Evolutionary conservation across 2,113 vertebrate species (phyloP).

Genomic region (Salvelinus alpinus): DNA sequence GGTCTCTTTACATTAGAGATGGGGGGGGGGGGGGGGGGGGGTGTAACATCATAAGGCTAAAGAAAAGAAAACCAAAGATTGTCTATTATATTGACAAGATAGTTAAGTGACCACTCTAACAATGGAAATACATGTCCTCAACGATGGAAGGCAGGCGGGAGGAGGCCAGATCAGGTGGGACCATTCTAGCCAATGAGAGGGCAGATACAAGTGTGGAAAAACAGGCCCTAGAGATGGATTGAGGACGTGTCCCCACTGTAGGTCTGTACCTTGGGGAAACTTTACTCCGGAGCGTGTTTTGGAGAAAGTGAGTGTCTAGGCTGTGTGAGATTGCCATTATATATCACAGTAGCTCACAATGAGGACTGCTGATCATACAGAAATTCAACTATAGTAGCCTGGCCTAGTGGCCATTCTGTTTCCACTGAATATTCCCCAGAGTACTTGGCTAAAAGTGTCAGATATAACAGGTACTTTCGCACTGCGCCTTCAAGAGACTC

Average conservation of each 20-base stretch:
- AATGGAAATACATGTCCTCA: no score
- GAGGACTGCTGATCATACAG: constrained; percentile 22
- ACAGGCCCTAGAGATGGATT: no score
- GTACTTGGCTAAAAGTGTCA: constrained; percentile 37
- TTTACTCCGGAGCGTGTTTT: background rate
- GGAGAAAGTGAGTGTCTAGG: background rate
- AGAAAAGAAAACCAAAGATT: background rate
- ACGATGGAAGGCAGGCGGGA: no score
- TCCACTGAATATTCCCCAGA: constrained; percentile 14
- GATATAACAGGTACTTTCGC: constrained; percentile 47
- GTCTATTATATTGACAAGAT: no score
- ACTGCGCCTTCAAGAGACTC: background rate
- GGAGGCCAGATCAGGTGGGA: no score
- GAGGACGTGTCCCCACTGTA: no score
- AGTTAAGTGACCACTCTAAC: no score
- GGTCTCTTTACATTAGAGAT: constrained; percentile 35
- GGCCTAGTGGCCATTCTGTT: constrained; percentile 2
- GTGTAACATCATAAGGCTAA: constrained; percentile 9
- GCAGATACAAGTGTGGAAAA: no score
- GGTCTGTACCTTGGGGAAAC: constrained; percentile 28
- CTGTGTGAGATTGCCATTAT: background rate
- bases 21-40: no score
- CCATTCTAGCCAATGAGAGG: no score
- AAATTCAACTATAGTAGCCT: constrained; percentile 12
- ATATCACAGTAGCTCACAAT: constrained; percentile 22